Conservation (phyloP, 2,113 vertebrate species). For the Rattus rattus region DNA sequence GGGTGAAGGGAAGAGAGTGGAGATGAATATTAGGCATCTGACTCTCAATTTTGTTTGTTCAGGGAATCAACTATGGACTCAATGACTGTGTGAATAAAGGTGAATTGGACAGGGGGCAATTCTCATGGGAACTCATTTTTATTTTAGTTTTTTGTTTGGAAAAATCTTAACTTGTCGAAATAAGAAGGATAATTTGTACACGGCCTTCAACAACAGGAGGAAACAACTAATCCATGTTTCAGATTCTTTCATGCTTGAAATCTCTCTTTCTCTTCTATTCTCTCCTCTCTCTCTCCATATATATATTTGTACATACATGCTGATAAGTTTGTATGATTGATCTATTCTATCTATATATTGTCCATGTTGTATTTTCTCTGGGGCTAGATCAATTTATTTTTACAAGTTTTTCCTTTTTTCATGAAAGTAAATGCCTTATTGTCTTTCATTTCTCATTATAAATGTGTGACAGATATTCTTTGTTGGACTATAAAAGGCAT, state of each 20-base stretch:
- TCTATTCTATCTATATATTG: not conserved
- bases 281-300: not conserved
- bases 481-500: not conserved
- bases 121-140: not conserved
- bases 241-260: constrained; percentile 20
- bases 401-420: not conserved
- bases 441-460: constrained; percentile 36
- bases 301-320: not conserved
- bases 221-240: not conserved
- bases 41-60: not conserved
- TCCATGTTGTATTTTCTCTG: not conserved
- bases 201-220: not conserved
- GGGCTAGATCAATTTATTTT: constrained; percentile 25
- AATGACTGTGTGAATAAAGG: not conserved
- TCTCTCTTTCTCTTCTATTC: not conserved
- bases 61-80: not conserved
- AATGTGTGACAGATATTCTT: not conserved
- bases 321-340: too few species aligned
- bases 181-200: not conserved
- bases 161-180: not conserved
- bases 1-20: not conserved
- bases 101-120: not conserved
- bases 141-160: not conserved
- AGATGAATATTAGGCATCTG: not conserved
- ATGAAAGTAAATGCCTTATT: not conserved